Evolutionary conservation across 2,113 vertebrate species (phyloP), one percentile per base, ranked within the genome.

Genomic region (Pantherophis guttatus): DNA sequence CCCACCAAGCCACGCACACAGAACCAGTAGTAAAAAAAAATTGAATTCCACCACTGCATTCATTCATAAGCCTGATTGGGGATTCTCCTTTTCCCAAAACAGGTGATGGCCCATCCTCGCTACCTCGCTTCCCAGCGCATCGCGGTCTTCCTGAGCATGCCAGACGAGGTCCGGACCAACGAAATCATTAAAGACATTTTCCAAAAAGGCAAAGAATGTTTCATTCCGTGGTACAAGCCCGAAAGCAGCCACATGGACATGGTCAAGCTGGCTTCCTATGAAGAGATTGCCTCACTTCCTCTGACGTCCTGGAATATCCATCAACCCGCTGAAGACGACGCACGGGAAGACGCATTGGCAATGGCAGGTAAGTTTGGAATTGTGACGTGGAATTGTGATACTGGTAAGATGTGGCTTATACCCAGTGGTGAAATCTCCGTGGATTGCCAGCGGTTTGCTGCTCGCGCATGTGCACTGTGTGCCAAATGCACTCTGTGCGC

Each of bases 141-240:
- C 21, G 98, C 99, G 5, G 97, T 99, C 95, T 99, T 99, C 90
- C 97, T 99, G 96, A 99, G 98, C 97, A 99, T 99, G 98, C 94
- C 97, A 0, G 99, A 99, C 93, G 99, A 99, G 96, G 97, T 99
- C 11, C 95, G 97, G 93, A 99, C 99, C 0, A 98, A 98, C 85
- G 98, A 98, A 92, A 98, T 99, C 94, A 97, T 99, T 93, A 96
- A 96, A 92, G 97, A 99, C 94, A 96, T 98, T 52, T 99, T 99
- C 44, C 98, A 93, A 52, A 93, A 91, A 90, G 98, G 98, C 2
- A 99, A 99, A 94, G 97, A 97, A 94, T 99, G 99, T 96, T 99
- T 99, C 93, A 98, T 99, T 94, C 99, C 99, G 11, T 98, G 96
- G 90, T 99, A 99, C 94, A 97, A 96, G 59, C 93, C 95, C 85